Base-by-base conservation (phyloP, 2,888 invertebrate species). In the Dicycla oo region DNA sequence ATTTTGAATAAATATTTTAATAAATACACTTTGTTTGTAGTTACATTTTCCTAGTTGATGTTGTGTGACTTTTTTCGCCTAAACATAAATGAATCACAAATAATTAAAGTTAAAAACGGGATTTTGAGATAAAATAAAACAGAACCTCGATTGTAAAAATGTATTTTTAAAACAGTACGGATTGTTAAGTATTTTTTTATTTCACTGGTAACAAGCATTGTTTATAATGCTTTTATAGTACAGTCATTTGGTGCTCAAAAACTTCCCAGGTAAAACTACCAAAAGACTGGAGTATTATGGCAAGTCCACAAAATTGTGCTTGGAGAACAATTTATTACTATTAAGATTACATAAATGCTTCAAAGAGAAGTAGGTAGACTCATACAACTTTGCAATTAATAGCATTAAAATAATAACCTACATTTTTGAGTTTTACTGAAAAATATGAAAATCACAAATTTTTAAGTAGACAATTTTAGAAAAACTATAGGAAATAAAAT, bases 1-100 rank as follows among this genome's bases (percentile, higher is more conserved):
- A 87, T 78, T 84, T 78, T 70, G 51, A 85, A 78, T 80, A 78
- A 80, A 79, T 67, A 61, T 57, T 56, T 81, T 62, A 54, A 38
- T 38, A 62, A 47, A 61, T 51, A 20, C 6, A 56, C 18, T 4
- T 20, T 66, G 62, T 57, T 53, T 53, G 4, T 2, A n/a, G 20
- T 47, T 47, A n/a, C 0, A 15, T 38, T 49, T 34, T 69, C n/a
- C 13, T 13, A 13, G 49, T 38, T 4, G 20, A 49, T 4, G 26
- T 26, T 49, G 38, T 26, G 47, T 43, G 7, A 20, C 20, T 61
- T 20, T 26, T 34, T 38, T 38, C 20, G 18, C 1, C 5, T 1
- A 23, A 4, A 15, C 0, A 30, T 26, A 47, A 49, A 26, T 0
- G 4, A 18, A 26, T 40, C 7, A 49, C 15, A 18, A 68, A 3